Base-by-base conservation (phyloP, 2,113 vertebrate species). In the Cyprinodon brontotheroides region DNA sequence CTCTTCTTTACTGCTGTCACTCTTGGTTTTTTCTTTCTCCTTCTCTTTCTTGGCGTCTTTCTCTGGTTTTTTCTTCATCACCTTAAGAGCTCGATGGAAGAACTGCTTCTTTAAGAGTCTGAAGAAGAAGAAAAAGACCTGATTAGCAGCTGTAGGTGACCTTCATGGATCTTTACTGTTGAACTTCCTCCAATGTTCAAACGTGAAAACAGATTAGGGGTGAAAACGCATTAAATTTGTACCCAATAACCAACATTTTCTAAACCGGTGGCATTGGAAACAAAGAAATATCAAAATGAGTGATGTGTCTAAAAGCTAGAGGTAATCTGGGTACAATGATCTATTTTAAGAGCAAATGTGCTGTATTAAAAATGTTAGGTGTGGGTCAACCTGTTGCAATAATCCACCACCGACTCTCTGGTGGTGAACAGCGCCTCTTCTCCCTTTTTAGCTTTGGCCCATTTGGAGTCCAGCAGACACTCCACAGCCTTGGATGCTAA, bases 71-170 rank as follows among this genome's bases (percentile, higher is more conserved):
- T 98, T 98, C 94, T 99, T 99, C 97, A 99, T 98, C 82, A 99
- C 98, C 92, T 99, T 99, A 70, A 99, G 90, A 3, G 97, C 98
- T 64, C 98, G 96, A 86, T 99, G 96, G 88, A 98, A 99, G 90
- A 99, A 99, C 77, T 99, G 97, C 78, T 98, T 99, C 91, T 99
- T 99, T 68, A 99, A 92, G 71, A 99, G 97, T 78, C 98, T 99
- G 62, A 9, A 69, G 17, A 72, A 61, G 2, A 20, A 3, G 20
- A 2, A 37, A 63, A n/a, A 41, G 75, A 48, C 37, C 3, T 7
- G 50, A 37, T 59, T 3, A 63, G 29, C 7, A 7, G n/a, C 3
- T 15, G 48, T 20, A 5, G 1, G 15, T 15, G 1, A 15, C 17
- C 15, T 20, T 53, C 20, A 53, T 29, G 29, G 29, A 29, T 29